Percentiles rank a stretch among this genome's conserved stretches.
These are phyloP conservation scores for Creontiades dilutus DNA, from an alignment of 2,888 invertebrate species.

Conservation along the genomic window DNA sequence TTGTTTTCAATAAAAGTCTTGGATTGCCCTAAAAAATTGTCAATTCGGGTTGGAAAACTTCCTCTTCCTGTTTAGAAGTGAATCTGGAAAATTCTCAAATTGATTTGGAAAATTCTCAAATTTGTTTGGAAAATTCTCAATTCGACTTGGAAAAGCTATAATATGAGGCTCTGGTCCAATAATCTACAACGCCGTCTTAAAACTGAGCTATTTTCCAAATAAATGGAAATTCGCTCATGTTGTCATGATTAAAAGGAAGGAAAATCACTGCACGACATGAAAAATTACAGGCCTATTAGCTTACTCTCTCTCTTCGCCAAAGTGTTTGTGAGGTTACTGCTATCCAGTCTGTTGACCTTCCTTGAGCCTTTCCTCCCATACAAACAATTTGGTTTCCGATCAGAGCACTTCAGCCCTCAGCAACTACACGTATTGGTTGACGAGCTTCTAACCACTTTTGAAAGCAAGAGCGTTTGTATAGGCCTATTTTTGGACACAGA, in stretches of 20 bases:
- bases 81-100: too few relatives aligned
- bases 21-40: too few relatives aligned
- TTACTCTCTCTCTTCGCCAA: conserved; percentile 32
- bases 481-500: background rate
- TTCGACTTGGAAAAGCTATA: too few relatives aligned
- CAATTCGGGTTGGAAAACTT: too few relatives aligned
- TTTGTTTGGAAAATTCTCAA: too few relatives aligned
- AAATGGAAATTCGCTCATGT: background rate
- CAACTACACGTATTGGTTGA: conserved; percentile 17
- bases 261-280: background rate
- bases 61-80: too few relatives aligned
- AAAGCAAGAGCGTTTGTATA: background rate
- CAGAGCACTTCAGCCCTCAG: background rate
- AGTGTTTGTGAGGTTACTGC: background rate
- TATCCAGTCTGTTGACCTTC: background rate
- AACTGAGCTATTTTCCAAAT: conserved; percentile 10
- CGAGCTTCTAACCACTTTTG: conserved; percentile 5
- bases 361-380: background rate
- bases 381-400: background rate
- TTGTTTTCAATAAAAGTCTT: too few relatives aligned
- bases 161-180: background rate
- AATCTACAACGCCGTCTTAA: background rate
- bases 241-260: background rate
- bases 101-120: too few relatives aligned
- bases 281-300: conserved; percentile 43